Evolutionary conservation across 2,113 vertebrate genomes (phyloP).

Genomic region (Thamnaconus septentrionalis): DNA sequence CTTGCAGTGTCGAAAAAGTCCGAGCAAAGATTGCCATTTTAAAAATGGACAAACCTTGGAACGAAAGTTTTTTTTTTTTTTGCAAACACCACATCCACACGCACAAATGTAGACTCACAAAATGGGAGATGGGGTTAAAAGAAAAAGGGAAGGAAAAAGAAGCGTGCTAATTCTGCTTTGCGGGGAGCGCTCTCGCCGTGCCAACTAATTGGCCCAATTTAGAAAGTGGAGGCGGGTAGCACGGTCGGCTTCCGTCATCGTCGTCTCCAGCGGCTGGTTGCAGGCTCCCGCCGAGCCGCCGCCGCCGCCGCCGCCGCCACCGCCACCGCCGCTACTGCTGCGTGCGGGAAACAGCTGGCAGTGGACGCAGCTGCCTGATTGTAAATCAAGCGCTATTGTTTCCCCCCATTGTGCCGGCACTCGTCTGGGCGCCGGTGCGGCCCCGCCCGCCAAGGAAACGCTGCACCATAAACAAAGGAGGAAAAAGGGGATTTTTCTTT

Average conservation of each 20-base stretch:
- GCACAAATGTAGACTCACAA: background rate
- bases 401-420: constrained; percentile 18
- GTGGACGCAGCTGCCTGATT: constrained; percentile 72
- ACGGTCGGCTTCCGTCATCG: constrained; percentile 48
- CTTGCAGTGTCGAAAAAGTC: constrained; percentile 13
- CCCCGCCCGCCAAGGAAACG: constrained; percentile 49
- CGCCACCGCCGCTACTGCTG: constrained; percentile 39
- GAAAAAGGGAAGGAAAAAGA: constrained; percentile 14
- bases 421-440: constrained; percentile 25
- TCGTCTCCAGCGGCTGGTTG: constrained; percentile 59
- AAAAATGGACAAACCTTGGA: no score
- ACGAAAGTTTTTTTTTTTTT: no score
- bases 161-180: background rate
- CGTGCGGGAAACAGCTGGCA: constrained; percentile 63
- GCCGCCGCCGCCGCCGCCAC: constrained; percentile 26
- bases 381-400: constrained; percentile 73
- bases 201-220: constrained; percentile 67
- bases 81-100: no score
- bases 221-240: constrained; percentile 40
- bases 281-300: constrained; percentile 52
- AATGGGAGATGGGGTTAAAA: constrained; percentile 9
- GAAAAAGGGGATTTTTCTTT: no score
- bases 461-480: constrained; percentile 51
- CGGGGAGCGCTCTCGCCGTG: constrained; percentile 25
- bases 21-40: no score